These are phyloP conservation scores for Neogobius melanostomus DNA, from an alignment of 2,113 vertebrate species.

Conservation along the genomic window DNA sequence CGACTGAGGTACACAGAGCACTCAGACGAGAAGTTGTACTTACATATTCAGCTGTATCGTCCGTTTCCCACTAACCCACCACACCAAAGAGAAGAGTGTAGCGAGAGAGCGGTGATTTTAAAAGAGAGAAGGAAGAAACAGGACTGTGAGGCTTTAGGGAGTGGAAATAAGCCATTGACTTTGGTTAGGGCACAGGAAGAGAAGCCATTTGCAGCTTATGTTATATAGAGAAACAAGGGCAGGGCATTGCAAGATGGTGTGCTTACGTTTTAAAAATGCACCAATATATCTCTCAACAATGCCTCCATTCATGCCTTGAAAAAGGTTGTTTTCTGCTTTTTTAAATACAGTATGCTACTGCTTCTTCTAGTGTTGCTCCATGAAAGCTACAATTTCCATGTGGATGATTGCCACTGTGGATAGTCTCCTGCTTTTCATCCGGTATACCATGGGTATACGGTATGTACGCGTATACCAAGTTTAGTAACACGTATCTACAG, in stretches of 20 bases:
- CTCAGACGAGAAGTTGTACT: conserved; percentile 76
- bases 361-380: conserved; percentile 39
- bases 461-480: not conserved
- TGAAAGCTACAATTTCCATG: conserved; percentile 48
- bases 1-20: conserved; percentile 58
- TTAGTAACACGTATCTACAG: conserved; percentile 44
- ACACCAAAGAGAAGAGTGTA: conserved; percentile 76
- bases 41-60: conserved; percentile 98
- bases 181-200: conserved; percentile 49
- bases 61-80: conserved; percentile 94
- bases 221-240: conserved; percentile 23
- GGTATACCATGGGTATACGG: conserved; percentile 22
- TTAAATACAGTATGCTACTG: conserved; percentile 1
- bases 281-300: conserved; percentile 20
- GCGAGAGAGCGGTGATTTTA: conserved; percentile 66
- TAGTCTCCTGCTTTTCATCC: conserved; percentile 17
- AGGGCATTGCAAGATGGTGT: conserved; percentile 20
- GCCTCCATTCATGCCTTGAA: conserved; percentile 11
- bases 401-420: conserved; percentile 35
- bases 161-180: conserved; percentile 66
- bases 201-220: conserved; percentile 40
- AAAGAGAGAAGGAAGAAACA: conserved; percentile 65
- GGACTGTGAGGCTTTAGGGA: conserved; percentile 61
- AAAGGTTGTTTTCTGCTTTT: conserved; percentile 16
- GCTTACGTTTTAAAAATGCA: conserved; percentile 9